Conservation (phyloP, 2,888 invertebrate species). For the Taphrorychus bicolor region DNA sequence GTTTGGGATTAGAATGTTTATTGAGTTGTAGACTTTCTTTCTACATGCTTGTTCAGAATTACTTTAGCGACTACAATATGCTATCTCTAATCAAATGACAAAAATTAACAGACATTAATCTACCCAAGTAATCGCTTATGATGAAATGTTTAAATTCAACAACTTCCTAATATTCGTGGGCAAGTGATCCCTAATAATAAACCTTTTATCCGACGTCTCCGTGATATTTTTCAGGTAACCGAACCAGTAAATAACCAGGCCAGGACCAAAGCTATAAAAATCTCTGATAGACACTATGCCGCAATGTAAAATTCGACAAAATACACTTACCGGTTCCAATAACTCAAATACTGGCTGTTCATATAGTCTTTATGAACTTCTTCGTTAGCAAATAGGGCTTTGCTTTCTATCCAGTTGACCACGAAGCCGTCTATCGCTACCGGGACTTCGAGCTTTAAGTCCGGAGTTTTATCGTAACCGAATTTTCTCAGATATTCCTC, state of each 20-base stretch:
- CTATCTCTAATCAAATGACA: too few relatives aligned
- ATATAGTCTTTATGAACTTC: conserved; percentile 82
- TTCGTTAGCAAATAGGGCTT: conserved; percentile 91
- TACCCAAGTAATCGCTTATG: too few relatives aligned
- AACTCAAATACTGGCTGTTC: conserved; percentile 85
- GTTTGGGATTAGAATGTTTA: too few relatives aligned
- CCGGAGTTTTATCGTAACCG: conserved; percentile 96
- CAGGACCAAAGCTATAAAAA: conserved; percentile 81
- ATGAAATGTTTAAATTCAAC: too few relatives aligned
- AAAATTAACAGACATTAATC: too few relatives aligned
- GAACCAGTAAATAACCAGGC: conserved; percentile 96
- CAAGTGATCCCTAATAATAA: conserved; percentile 68
- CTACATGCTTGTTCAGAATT: too few relatives aligned
- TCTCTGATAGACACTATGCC: background rate
- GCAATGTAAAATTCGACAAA: too few relatives aligned
- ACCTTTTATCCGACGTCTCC: conserved; percentile 61
- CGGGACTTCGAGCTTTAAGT: conserved; percentile 88
- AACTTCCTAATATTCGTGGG: conserved; percentile 65
- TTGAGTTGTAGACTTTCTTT: too few relatives aligned
- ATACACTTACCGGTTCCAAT: conserved; percentile 78
- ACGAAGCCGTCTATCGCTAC: conserved; percentile 84
- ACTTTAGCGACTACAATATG: too few relatives aligned
- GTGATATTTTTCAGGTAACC: conserved; percentile 75
- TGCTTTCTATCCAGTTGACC: conserved; percentile 96
- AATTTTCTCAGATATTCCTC: conserved; percentile 80